These are phyloP conservation scores for Melanitta fusca DNA, from an alignment of 2,797 vertebrate genomes.

Conservation along the genomic window DNA sequence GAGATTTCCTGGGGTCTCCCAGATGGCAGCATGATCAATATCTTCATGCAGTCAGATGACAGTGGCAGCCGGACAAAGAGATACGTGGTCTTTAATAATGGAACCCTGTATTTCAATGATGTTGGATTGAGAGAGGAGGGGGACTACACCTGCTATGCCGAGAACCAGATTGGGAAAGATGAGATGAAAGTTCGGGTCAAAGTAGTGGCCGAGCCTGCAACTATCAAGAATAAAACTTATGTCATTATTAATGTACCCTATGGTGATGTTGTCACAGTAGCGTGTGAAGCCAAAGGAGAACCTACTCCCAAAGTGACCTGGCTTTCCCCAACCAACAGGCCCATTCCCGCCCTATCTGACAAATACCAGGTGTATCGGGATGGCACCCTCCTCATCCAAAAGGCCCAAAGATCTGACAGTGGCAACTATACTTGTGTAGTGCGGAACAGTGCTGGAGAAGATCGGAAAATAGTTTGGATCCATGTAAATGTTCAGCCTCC, in stretches of 20 bases:
- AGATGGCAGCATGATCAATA: slow-evolving; percentile 91
- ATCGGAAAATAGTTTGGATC: slow-evolving; percentile 81
- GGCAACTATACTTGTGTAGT: slow-evolving; percentile 93
- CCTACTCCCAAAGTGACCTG: slow-evolving; percentile 85
- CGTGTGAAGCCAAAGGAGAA: slow-evolving; percentile 86
- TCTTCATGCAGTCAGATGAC: slow-evolving; percentile 81
- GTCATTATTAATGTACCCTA: slow-evolving; percentile 79
- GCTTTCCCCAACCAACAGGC: slow-evolving; percentile 87
- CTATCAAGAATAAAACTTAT: slow-evolving; percentile 80
- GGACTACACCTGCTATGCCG: slow-evolving; percentile 92
- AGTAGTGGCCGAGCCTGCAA: slow-evolving; percentile 79
- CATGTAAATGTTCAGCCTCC: slow-evolving; percentile 85
- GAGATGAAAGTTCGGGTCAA: slow-evolving; percentile 91
- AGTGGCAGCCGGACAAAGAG: slow-evolving; percentile 80
- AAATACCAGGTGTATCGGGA: slow-evolving; percentile 87
- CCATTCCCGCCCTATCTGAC: slow-evolving; percentile 80
- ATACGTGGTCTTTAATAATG: slow-evolving; percentile 92
- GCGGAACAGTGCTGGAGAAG: slow-evolving; percentile 87
- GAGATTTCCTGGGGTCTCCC: slow-evolving; percentile 94
- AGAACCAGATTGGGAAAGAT: slow-evolving; percentile 93
- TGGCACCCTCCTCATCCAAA: slow-evolving; percentile 88
- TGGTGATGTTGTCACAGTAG: slow-evolving; percentile 81
- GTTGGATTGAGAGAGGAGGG: slow-evolving; percentile 89
- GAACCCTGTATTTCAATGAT: slow-evolving; percentile 91
- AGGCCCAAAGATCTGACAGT: slow-evolving; percentile 87